Base-by-base conservation (phyloP, 1,140 invertebrate species). In the Melipona quadrifasciata region DNA sequence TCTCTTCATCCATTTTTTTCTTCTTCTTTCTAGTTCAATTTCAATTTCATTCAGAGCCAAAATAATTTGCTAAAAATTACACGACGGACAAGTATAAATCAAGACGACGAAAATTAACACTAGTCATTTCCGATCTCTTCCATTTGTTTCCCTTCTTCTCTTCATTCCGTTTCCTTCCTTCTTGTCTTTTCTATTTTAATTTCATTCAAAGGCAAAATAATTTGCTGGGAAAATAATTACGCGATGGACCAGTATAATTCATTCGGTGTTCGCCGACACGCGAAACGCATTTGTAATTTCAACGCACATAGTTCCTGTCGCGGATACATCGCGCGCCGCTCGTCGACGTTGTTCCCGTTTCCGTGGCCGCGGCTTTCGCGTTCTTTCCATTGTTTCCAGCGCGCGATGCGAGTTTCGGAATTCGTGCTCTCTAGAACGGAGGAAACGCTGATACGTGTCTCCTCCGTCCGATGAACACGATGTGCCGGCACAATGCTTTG, bases 181-280 rank as follows among this genome's bases (percentile, higher is more conserved):
- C n/a, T n/a, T n/a, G n/a, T n/a, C n/a, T n/a, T 39, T 24, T 27
- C 51, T 24, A 47, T 39, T 74, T 58, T 8, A 6, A 5, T n/a
- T 55, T 55, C 53, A 17, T 75, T 57, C 34, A 31, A 57, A 58
- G 73, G 34, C 34, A 3, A 12, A 27, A 67, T 57, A 82, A 76
- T 82, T 68, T 17, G 24, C 34, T 67, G 0, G 51, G 57, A 57
- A n/a, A n/a, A n/a, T n/a, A n/a, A 76, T 82, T 75, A 75, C 51
- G 17, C 51, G 24, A 17, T 61, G 0, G 51, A 76, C 72, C 27
- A 27, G 61, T 58, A 55, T 74, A 82, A 82, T 82, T 82, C 58
- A 57, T 76, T 76, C 80, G 27, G 39, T 47, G 24, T 75, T 67
- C 11, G 19, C 21, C 24, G 64, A 19, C 74, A 34, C 47, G 57